These are phyloP conservation scores for Noctua pronuba DNA, from an alignment of 2,888 invertebrate species.

Conservation along the genomic window DNA sequence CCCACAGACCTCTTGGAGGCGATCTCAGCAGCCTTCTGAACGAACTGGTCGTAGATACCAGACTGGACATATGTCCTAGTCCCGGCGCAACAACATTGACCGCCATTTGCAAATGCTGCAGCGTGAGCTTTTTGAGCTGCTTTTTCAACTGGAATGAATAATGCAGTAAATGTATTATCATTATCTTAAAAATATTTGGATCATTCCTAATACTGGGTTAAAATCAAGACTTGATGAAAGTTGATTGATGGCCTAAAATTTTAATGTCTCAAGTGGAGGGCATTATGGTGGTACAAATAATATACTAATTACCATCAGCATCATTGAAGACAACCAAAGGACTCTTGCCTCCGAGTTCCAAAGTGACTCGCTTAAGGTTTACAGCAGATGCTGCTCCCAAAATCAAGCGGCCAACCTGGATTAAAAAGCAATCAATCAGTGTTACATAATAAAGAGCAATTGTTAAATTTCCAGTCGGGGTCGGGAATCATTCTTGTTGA, in stretches of 20 bases:
- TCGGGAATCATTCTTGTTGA: background rate
- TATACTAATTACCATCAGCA: slow-evolving; percentile 91
- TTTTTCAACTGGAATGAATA: slow-evolving; percentile 79
- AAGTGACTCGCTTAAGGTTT: slow-evolving; percentile 95
- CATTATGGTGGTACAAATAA: background rate
- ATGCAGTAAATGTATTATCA: background rate
- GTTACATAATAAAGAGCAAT: background rate
- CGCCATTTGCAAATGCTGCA: slow-evolving; percentile 85
- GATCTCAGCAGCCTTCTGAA: slow-evolving; percentile 92
- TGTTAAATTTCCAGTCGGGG: background rate
- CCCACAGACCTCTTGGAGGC: slow-evolving; percentile 94
- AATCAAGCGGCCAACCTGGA: slow-evolving; percentile 90
- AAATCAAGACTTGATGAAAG: background rate
- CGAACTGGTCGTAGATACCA: slow-evolving; percentile 96
- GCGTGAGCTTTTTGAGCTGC: slow-evolving; percentile 86
- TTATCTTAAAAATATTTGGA: background rate
- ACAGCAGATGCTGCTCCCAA: slow-evolving; percentile 93
- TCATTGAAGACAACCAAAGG: slow-evolving; percentile 96
- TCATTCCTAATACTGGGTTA: background rate
- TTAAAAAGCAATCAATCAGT: background rate
- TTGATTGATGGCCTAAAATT: background rate
- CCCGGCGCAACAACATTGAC: slow-evolving; percentile 92
- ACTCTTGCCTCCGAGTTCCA: slow-evolving; percentile 97
- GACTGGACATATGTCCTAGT: slow-evolving; percentile 97
- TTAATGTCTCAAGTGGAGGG: background rate